Conservation (phyloP, 2,113 vertebrate genomes). For the Emydura subglobosa region DNA sequence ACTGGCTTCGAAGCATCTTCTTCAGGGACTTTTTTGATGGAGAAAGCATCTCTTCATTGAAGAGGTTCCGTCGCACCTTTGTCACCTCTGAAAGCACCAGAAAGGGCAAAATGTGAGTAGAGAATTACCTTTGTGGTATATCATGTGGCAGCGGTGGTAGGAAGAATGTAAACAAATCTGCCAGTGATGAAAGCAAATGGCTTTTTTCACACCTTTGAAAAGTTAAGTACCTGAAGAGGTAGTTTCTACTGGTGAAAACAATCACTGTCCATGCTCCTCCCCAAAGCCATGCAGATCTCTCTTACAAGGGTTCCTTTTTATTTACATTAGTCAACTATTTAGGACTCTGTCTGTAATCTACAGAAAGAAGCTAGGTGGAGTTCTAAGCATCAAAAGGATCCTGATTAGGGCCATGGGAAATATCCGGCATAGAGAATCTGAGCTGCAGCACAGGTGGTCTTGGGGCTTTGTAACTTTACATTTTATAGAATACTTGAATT, state of each 20-base stretch:
- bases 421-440: neutral
- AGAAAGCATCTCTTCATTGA: conserved; percentile 86
- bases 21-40: conserved; percentile 82
- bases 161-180: neutral
- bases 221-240: neutral
- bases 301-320: neutral
- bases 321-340: neutral
- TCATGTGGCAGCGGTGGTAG: neutral
- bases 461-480: neutral
- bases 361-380: neutral
- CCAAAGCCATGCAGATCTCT: neutral
- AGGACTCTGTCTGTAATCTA: neutral
- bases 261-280: neutral
- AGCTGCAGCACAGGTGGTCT: neutral
- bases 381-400: neutral
- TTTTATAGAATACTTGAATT: neutral
- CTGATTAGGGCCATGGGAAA: neutral
- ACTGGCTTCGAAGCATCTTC: conserved; percentile 88
- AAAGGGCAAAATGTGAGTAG: neutral
- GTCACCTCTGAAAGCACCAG: conserved; percentile 85
- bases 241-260: neutral
- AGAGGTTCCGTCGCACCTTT: conserved; percentile 96
- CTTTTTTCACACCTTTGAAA: neutral
- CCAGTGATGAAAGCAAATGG: neutral
- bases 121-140: too few relatives aligned